Base-by-base conservation (phyloP, 2,888 invertebrate genomes). In the Hemistola chrysoprasaria region DNA sequence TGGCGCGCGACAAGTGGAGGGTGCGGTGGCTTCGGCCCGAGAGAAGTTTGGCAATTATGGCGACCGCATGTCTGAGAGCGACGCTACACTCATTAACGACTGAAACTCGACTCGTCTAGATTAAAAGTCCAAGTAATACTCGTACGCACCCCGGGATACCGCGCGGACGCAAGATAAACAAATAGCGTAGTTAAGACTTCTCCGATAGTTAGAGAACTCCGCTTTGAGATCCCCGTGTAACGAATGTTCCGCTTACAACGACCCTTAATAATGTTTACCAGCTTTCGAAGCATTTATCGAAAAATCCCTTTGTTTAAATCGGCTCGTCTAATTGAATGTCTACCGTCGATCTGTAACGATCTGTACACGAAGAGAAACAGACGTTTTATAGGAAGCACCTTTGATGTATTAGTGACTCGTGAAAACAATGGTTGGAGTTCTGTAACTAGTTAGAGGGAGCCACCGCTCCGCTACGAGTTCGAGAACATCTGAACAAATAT, bases 21-120 rank as follows among this genome's bases (percentile, higher is more conserved):
- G 64, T 51, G 71, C 67, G 71, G 75, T 65, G 64, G 65, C 69
- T 70, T 62, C 70, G 74, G 71, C 65, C 71, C 72, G 67, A 68
- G 65, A 78, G 77, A 88, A 88, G 85, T 88, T 88, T 86, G 86
- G 85, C 85, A 88, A 88, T 88, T 88, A 88, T 75, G 84, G 78
- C 79, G 83, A 85, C 87, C 87, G 83, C 87, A 86, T 84, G 87
- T 86, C 85, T 83, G 78, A 77, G 78, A 83, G 83, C 82, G 78
- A 73, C 77, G 84, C 83, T 78, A 82, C 83, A 80, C 85, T 86
- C 83, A 86, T 86, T 86, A 86, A 83, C 70, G 70, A 68, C 76
- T 74, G 70, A 77, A 86, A 80, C 79, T 78, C 77, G 65, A 78
- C 78, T 82, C 76, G 78, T 75, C 79, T 82, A 78, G 81, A 84